Base-by-base conservation (phyloP, 1,140 invertebrate genomes). In the Tetramorium parvispinum region DNA sequence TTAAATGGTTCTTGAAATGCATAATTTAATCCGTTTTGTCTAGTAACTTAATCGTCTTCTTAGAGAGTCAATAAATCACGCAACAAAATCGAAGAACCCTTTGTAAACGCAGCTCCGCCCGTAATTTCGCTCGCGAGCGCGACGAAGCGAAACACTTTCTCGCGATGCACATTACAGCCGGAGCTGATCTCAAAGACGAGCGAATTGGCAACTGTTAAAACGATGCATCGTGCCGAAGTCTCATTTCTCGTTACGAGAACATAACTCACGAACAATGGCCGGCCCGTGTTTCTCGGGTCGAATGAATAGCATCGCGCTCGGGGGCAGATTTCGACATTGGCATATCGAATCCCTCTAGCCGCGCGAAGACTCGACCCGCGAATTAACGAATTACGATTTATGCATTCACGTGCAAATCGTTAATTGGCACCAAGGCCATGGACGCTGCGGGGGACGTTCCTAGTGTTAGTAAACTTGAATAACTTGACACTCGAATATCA, bases 361-460 rank as follows among this genome's bases (percentile, higher is more conserved):
- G 63, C 57, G 63, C 71, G 75, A 55, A 32, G 55, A 66, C 65
- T 71, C 75, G 75, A 37, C 82, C 55, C 73, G 83, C 76, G 90
- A 91, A 91, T 91, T 91, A 91, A 91, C 90, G 90, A 91, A 91
- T 91, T 89, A 81, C 90, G 85, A 91, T 91, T 91, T 91, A 91
- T 91, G 89, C 65, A 91, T 86, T 85, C 87, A 77, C 65, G 79
- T 78, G 86, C 83, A 46, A 83, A 90, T 90, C 77, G 83, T 59
- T 91, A 91, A 91, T 91, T 91, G 89, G 87, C 89, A 90, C 65
- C 89, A 86, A 81, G 86, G 89, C 77, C 79, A 76, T 32, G 59
- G 73, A 79, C 55, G 83, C 89, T 86, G 61, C 85, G 24, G 65
- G 89, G 85, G 40, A 83, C 51, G 68, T 83, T 83, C 11, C 66